Evolutionary conservation across 2,797 vertebrate genomes (phyloP).

Genomic region (Sus cebifrons): DNA sequence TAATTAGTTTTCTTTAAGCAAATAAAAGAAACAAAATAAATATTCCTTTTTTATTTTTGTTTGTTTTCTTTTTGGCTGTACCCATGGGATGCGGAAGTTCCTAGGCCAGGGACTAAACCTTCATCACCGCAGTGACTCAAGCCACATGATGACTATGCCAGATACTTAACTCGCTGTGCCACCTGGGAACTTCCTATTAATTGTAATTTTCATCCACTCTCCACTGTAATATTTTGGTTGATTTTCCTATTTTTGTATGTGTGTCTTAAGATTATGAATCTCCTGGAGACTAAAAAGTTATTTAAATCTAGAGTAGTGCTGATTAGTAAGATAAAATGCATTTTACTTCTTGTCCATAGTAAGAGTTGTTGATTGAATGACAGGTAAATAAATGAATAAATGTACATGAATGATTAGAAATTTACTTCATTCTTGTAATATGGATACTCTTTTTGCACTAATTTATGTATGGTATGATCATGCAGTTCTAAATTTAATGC

Average conservation of each 20-base stretch:
- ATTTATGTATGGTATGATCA: not conserved
- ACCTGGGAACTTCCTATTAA: not conserved
- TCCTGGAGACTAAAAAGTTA: not conserved
- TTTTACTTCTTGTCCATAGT: conserved; percentile 22
- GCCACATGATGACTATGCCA: no score
- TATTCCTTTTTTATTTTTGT: not conserved
- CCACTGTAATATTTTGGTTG: conserved; percentile 36
- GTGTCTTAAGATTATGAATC: not conserved
- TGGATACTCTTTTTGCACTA: conserved; percentile 3
- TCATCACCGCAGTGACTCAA: no score
- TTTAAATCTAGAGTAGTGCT: not conserved
- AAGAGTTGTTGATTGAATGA: conserved; percentile 31
- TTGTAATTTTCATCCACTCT: not conserved
- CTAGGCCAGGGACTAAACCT: no score
- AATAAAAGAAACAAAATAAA: not conserved
- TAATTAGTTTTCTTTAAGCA: not conserved
- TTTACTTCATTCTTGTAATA: not conserved
- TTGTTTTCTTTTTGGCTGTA: no score
- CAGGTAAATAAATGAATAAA: conserved; percentile 16
- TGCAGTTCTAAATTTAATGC: not conserved
- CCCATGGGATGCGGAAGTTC: no score
- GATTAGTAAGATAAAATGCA: conserved; percentile 13
- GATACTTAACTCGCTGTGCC: no score
- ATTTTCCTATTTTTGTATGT: conserved; percentile 9
- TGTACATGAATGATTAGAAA: conserved; percentile 30